Evolutionary conservation across 1,140 invertebrate species (phyloP), one percentile per base, ranked within the genome.

Genomic region (Gyrodactylus bullatarudis): DNA sequence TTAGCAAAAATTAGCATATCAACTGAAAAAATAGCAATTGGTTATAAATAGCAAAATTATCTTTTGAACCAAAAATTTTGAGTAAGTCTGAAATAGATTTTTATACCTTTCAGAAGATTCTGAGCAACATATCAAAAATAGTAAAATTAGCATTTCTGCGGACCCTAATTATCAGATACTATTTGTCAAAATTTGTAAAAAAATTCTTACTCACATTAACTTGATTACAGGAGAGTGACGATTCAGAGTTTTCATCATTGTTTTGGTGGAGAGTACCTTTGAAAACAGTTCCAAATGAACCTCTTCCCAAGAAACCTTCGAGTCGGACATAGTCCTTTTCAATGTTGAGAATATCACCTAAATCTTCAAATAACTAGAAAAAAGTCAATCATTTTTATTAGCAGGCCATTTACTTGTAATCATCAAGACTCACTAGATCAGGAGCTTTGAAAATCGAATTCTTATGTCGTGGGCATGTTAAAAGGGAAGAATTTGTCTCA

Each of bases 281-380:
- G 78, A 92, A 93, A 0, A 98, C 94, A 79, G 94, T 92, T 0
- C 94, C 93, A 83, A 97, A 98, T 0, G 91, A 91, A 0, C 94
- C 94, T 27, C 91, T 85, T 0, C 94, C 94, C n/a, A 93, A 77
- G 80, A 78, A 90, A 82, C 74, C 85, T 0, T 87, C 88, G 72
- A 87, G 82, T 27, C 86, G 85, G 1, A 97, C 85, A 74, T 86
- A 85, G 68, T 90, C 87, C 54, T 87, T 84, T 75, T 85, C 54
- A 8, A 78, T 85, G 0, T 91, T 82, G 74, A 87, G 84, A 68
- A 86, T 83, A 26, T 87, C 85, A 0, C 87, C 87, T 21, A 96
- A 83, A 81, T 97, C 92, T 74, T 88, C 83, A 76, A 97, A 91
- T 27, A 90, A 85, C 84, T 87, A 78, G 0, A 77, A 76, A 75